These are phyloP conservation scores for Cremastinae sp. DNA, from an alignment of 2,888 invertebrate genomes.

Conservation along the genomic window DNA sequence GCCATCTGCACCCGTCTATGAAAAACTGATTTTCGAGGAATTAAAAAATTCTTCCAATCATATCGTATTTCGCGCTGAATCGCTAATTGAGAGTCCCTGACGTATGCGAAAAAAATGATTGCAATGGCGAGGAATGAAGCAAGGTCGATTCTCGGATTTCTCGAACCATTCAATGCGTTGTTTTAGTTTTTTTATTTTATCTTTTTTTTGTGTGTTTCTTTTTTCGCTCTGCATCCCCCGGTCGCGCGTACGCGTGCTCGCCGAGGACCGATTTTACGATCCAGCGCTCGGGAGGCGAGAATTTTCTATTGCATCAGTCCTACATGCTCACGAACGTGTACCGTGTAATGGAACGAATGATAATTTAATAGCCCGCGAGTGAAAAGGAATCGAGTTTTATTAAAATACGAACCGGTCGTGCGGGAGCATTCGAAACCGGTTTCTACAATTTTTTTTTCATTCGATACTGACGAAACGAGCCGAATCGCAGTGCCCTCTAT, in stretches of 20 bases:
- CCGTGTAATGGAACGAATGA: conserved; percentile 60
- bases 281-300: background rate
- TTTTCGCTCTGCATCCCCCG: conserved; percentile 23
- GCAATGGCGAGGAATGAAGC: conserved; percentile 18
- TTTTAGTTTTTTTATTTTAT: conserved; percentile 8
- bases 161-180: conserved; percentile 4
- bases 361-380: conserved; percentile 71
- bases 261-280: background rate
- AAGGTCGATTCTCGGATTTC: conserved; percentile 33
- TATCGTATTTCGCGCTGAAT: conserved; percentile 57
- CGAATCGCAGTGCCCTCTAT: conserved; percentile 61
- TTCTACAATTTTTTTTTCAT: conserved; percentile 49
- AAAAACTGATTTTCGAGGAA: conserved; percentile 5
- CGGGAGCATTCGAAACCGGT: conserved; percentile 71
- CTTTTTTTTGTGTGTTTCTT: background rate
- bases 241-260: conserved; percentile 31
- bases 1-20: background rate
- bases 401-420: conserved; percentile 76
- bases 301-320: conserved; percentile 23
- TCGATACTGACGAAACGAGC: conserved; percentile 53
- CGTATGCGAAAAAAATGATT: conserved; percentile 23
- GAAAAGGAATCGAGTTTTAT: conserved; percentile 72
- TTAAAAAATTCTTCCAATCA: conserved; percentile 32
- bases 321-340: conserved; percentile 37
- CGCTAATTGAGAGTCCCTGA: conserved; percentile 36